Evolutionary conservation across 2,888 invertebrate genomes (phyloP).

Genomic region (Zootermopsis nevadensis): DNA sequence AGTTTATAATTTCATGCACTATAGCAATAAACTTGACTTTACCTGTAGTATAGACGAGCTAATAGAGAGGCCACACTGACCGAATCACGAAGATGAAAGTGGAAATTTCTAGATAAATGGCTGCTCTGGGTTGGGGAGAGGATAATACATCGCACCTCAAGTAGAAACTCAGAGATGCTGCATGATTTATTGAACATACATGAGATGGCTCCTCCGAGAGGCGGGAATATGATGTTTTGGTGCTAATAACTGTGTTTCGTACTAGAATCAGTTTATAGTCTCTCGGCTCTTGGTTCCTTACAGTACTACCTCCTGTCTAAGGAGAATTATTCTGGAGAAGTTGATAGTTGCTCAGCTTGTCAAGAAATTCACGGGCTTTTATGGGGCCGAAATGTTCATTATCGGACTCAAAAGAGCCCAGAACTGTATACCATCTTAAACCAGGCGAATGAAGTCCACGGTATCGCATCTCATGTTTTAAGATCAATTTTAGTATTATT

Average conservation of each 20-base stretch:
- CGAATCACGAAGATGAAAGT: conserved; percentile 35
- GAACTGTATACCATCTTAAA: too few relatives aligned
- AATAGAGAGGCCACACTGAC: conserved; percentile 39
- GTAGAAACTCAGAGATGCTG: not conserved
- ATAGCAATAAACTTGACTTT: not conserved
- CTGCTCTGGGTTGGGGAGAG: not conserved
- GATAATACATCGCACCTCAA: not conserved
- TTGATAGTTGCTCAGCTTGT: too few relatives aligned
- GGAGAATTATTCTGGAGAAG: too few relatives aligned
- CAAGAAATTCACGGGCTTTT: too few relatives aligned
- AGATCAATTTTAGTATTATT: too few relatives aligned
- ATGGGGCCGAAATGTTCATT: too few relatives aligned
- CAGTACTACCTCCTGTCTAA: too few relatives aligned
- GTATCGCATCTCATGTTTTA: too few relatives aligned
- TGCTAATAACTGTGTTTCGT: not conserved
- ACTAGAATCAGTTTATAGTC: not conserved
- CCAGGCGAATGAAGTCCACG: too few relatives aligned
- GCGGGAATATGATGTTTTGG: not conserved
- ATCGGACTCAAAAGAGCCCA: too few relatives aligned
- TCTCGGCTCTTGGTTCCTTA: too few relatives aligned
- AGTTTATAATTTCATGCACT: too few relatives aligned
- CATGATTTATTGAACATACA: not conserved
- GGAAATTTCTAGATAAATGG: conserved; percentile 39
- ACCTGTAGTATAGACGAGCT: not conserved
- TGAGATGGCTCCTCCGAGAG: not conserved